Evolutionary conservation across 2,888 invertebrate genomes (phyloP).

Genomic region (Lasioglossum zephyrum): DNA sequence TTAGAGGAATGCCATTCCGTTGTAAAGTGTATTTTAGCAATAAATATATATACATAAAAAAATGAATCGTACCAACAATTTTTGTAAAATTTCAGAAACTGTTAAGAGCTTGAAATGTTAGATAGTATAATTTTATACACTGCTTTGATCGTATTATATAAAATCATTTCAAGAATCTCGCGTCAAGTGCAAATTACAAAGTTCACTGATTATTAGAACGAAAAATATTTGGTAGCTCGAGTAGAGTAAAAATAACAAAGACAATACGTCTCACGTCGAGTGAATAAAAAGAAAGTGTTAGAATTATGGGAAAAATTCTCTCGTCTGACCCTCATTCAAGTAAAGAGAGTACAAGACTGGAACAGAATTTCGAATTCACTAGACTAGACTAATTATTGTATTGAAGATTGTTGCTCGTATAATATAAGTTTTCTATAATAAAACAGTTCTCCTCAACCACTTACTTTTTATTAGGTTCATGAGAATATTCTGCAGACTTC

Average conservation of each 20-base stretch:
- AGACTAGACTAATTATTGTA: not conserved
- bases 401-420: not conserved
- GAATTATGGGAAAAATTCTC: not conserved
- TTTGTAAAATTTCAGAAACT: not conserved
- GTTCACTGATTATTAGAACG: not conserved
- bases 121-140: not conserved
- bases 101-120: not conserved
- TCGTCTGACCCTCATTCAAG: not conserved
- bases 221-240: not conserved
- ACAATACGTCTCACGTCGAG: not conserved
- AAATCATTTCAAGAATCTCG: not conserved
- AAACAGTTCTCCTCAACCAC: not conserved
- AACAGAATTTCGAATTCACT: not conserved
- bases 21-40: not conserved
- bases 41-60: not conserved
- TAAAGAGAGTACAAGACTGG: not conserved
- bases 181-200: not conserved
- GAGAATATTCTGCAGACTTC: not conserved
- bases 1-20: not conserved
- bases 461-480: no score
- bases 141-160: not conserved
- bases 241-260: not conserved
- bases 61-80: not conserved
- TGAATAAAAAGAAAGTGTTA: not conserved
- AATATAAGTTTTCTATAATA: not conserved